phyloP scores from a whole-genome alignment of 2,888 invertebrate species.

The Brenthis hecate region DNA sequence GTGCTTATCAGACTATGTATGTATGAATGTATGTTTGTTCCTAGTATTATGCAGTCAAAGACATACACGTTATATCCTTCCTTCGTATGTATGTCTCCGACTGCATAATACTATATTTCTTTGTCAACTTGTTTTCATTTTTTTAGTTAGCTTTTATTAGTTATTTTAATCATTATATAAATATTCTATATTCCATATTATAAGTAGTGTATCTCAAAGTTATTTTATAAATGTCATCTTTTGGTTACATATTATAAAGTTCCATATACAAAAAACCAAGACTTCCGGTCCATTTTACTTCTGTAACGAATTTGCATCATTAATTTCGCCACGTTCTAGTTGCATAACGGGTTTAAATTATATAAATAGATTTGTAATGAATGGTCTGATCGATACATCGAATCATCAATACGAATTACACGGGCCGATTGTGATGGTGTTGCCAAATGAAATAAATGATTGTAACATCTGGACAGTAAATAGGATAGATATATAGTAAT shows the following conservation, averaged over 20 bases:
- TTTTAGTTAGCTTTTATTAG: too few species aligned
- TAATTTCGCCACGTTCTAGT: constrained; percentile 35
- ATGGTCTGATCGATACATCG: constrained; percentile 47
- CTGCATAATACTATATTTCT: too few species aligned
- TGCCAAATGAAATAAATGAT: constrained; percentile 13
- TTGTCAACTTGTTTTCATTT: too few species aligned
- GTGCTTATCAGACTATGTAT: too few species aligned
- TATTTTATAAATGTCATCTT: not conserved
- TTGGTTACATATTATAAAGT: not conserved
- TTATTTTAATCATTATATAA: too few species aligned
- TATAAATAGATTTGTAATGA: constrained; percentile 55
- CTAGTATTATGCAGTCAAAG: too few species aligned
- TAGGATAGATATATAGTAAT: not conserved
- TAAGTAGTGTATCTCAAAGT: not conserved
- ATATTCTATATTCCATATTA: too few species aligned
- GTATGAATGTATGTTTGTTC: too few species aligned
- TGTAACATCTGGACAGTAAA: constrained; percentile 16
- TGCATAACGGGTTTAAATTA: constrained; percentile 48
- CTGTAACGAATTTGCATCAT: constrained; percentile 37
- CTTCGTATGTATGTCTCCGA: too few species aligned
- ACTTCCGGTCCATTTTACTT: constrained; percentile 12
- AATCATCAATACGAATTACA: constrained; percentile 77
- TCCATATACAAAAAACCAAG: not conserved
- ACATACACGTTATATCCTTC: too few species aligned
- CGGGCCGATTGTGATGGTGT: constrained; percentile 48